Conservation (phyloP, 1,140 invertebrate genomes). For the Danaus melanippus region DNA sequence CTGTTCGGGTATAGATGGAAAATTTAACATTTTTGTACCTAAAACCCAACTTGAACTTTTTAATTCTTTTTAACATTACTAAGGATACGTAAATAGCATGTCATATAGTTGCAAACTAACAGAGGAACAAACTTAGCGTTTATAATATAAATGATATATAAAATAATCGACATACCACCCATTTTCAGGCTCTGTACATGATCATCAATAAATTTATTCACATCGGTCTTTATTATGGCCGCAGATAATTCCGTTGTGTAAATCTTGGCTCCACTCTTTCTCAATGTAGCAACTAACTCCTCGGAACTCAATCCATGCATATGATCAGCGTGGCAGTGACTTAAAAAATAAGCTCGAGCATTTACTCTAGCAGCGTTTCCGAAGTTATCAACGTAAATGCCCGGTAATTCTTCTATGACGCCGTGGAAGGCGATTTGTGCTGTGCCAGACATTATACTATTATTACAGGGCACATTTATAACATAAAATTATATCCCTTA, state of each 20-base stretch:
- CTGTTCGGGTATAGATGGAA: conserved; percentile 19
- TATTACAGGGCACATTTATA: too few relatives aligned
- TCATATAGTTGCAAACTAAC: not conserved
- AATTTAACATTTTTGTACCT: conserved; percentile 40
- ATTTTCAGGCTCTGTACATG: conserved; percentile 30
- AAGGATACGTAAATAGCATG: not conserved
- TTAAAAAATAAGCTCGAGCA: conserved; percentile 74
- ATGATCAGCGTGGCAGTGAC: conserved; percentile 80
- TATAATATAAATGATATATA: not conserved
- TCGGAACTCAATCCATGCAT: conserved; percentile 71
- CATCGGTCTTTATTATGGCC: conserved; percentile 49
- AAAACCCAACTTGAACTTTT: conserved; percentile 24
- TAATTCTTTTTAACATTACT: not conserved
- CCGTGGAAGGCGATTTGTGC: conserved; percentile 73
- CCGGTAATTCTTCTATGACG: conserved; percentile 75
- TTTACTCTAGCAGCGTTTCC: conserved; percentile 26
- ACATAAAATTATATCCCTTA: not conserved
- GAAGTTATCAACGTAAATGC: conserved; percentile 77
- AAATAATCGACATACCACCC: conserved; percentile 36
- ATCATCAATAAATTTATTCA: conserved; percentile 21
- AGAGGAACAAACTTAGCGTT: not conserved
- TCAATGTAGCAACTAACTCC: conserved; percentile 28
- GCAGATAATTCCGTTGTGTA: conserved; percentile 65
- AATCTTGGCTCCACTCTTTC: conserved; percentile 40
- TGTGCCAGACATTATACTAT: too few relatives aligned